Evolutionary conservation across 1,140 invertebrate species (phyloP).

Genomic region (Colletes latitarsis): DNA sequence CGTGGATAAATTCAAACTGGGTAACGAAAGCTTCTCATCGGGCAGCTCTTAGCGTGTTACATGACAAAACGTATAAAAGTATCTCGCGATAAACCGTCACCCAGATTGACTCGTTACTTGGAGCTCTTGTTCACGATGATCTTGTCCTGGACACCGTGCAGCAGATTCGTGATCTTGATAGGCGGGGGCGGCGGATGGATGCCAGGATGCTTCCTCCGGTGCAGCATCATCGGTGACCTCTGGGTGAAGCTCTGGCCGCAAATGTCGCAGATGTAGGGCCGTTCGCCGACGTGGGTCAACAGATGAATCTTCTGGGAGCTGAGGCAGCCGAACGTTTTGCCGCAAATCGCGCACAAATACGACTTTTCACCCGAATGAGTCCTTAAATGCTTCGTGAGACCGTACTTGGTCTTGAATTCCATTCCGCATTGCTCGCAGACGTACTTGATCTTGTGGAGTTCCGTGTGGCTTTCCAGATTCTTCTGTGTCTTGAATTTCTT

Average conservation of each 20-base stretch:
- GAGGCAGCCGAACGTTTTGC: constrained; percentile 82
- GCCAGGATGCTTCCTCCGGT: constrained; percentile 82
- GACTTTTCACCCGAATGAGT: constrained; percentile 87
- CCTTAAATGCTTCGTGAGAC: constrained; percentile 83
- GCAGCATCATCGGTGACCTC: constrained; percentile 79
- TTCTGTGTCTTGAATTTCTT: constrained; percentile 79
- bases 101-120: constrained; percentile 45
- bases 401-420: constrained; percentile 84
- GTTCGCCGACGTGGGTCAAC: constrained; percentile 80
- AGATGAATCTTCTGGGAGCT: constrained; percentile 79
- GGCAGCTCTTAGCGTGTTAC: not conserved
- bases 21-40: not conserved
- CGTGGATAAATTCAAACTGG: not conserved
- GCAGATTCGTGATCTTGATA: constrained; percentile 74
- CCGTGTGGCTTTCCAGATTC: constrained; percentile 76
- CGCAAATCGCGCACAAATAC: constrained; percentile 83
- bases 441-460: constrained; percentile 81
- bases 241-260: constrained; percentile 81
- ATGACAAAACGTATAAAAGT: not conserved
- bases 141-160: constrained; percentile 74
- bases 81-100: not conserved
- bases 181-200: constrained; percentile 75
- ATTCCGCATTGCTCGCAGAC: constrained; percentile 83
- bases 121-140: constrained; percentile 70
- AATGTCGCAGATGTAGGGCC: constrained; percentile 81